phyloP scores from a whole-genome alignment of 2,797 vertebrate species.

The Meda fulgida region DNA sequence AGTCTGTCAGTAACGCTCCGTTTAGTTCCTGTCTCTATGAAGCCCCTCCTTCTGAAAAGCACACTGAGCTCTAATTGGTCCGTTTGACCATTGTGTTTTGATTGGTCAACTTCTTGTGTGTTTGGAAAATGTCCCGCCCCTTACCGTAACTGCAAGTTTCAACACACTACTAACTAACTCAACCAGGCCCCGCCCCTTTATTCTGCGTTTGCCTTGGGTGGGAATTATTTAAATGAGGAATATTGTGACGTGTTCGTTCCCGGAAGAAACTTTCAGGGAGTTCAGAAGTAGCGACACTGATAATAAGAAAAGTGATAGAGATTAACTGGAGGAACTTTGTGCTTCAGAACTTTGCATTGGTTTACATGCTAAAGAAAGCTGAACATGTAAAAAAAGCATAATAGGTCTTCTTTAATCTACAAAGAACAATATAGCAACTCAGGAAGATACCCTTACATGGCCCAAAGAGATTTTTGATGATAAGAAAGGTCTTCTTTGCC shows the following conservation, averaged over 20 bases:
- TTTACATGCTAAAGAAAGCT: neutral
- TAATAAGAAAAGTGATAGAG: too few species aligned
- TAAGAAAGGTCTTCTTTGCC: neutral
- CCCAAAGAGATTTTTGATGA: too few species aligned
- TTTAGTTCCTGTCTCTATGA: neutral
- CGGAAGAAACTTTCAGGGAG: neutral
- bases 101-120: neutral
- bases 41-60: neutral
- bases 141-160: neutral
- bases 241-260: neutral
- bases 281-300: too few species aligned
- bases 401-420: neutral
- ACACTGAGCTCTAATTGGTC: neutral
- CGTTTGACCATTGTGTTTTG: neutral
- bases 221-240: neutral
- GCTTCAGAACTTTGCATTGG: neutral
- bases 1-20: neutral
- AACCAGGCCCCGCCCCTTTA: neutral
- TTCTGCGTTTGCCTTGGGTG: accelerated
- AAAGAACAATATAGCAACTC: neutral
- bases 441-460: too few species aligned
- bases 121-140: neutral
- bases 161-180: neutral
- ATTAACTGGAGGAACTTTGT: too few species aligned
- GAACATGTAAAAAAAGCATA: neutral